Evolutionary conservation across 2,797 vertebrate species (phyloP).

Genomic region (Crocodylus rhombifer): DNA sequence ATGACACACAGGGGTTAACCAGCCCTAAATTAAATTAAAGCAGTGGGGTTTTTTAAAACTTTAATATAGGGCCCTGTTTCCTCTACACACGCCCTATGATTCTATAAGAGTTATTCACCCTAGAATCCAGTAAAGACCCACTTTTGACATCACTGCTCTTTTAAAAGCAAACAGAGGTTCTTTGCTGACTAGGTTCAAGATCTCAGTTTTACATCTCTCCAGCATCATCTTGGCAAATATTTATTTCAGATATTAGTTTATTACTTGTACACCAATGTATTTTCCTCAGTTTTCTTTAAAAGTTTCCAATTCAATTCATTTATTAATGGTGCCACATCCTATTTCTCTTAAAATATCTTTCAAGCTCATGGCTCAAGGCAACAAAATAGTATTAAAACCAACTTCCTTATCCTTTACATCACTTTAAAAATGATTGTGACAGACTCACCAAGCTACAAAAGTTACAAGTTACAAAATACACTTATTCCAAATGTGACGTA

Average conservation of each 20-base stretch:
- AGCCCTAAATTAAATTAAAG: too few species aligned
- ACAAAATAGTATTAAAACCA: not conserved
- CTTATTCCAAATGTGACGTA: not conserved
- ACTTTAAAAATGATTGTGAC: not conserved
- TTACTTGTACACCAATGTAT: not conserved
- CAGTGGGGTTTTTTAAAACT: too few species aligned
- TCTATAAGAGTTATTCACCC: not conserved
- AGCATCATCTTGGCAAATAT: not conserved
- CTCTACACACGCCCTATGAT: too few species aligned
- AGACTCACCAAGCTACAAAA: rapidly evolving
- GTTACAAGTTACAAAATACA: not conserved
- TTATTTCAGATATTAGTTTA: not conserved
- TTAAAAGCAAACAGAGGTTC: not conserved
- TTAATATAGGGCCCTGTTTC: too few species aligned
- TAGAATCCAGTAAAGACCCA: not conserved
- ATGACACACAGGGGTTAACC: too few species aligned
- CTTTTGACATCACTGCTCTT: not conserved
- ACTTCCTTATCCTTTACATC: not conserved
- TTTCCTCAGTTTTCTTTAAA: not conserved
- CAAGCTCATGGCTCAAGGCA: not conserved
- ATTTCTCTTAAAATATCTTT: not conserved
- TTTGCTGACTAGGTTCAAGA: not conserved
- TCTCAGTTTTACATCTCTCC: not conserved
- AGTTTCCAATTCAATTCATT: not conserved
- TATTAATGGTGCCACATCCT: rapidly evolving